phyloP scores from a whole-genome alignment of 2,113 vertebrate species.

The Ovibos moschatus region DNA sequence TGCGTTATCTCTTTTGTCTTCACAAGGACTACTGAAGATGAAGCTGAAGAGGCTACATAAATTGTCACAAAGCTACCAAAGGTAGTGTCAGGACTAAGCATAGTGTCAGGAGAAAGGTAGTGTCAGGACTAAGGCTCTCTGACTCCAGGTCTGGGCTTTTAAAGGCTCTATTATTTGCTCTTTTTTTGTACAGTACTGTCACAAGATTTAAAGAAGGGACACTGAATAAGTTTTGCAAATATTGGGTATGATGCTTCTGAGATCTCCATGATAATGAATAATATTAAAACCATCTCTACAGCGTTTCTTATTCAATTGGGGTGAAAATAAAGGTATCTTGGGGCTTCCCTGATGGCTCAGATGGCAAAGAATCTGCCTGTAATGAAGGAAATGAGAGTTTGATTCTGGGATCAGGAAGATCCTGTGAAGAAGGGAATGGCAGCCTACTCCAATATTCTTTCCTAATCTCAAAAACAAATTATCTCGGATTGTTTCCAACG shows the following conservation, averaged over 20 bases:
- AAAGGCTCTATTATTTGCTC: neutral
- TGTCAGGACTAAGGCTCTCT: neutral
- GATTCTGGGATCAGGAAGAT: neutral
- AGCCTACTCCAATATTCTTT: neutral
- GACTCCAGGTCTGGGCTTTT: neutral
- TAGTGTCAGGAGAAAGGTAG: too few relatives aligned
- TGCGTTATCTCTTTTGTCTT: neutral
- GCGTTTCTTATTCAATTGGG: neutral
- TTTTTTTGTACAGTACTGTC: neutral
- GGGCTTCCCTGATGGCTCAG: neutral
- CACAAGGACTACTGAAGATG: neutral
- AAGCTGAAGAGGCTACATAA: neutral
- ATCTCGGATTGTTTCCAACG: neutral
- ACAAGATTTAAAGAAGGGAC: neutral
- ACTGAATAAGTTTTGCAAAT: neutral
- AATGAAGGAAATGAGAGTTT: neutral
- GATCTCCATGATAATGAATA: neutral
- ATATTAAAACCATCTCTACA: too few relatives aligned
- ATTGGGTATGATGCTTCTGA: neutral
- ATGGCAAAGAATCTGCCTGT: neutral
- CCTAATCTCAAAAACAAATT: fast-evolving
- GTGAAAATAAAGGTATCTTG: neutral
- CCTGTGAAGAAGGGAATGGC: neutral
- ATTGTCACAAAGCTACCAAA: neutral
- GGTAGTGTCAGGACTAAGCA: neutral